Conservation (phyloP, 2,888 invertebrate species). For the Peribatodes rhomboidaria region DNA sequence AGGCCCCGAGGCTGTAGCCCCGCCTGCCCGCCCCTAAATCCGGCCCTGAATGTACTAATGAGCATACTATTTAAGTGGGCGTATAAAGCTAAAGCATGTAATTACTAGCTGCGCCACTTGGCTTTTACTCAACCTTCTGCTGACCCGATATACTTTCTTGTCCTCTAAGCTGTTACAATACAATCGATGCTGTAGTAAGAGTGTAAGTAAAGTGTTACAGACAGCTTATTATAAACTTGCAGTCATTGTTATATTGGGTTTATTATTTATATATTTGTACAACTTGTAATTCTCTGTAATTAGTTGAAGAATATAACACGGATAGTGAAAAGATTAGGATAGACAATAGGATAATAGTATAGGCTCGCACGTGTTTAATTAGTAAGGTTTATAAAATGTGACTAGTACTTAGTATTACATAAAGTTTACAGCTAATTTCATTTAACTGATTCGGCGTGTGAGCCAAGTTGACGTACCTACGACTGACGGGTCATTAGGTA, state of each 20-base stretch:
- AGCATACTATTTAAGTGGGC: background rate
- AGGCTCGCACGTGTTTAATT: background rate
- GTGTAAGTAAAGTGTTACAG: no score
- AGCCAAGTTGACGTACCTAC: background rate
- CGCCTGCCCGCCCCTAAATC: no score
- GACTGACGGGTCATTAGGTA: background rate
- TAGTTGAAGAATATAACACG: background rate
- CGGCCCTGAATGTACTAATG: no score
- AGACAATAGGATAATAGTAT: no score
- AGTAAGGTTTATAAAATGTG: background rate
- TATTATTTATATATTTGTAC: no score
- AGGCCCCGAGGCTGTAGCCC: no score
- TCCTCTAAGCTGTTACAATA: background rate
- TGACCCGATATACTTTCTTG: conserved; percentile 2
- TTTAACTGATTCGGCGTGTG: background rate
- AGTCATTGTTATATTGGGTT: background rate
- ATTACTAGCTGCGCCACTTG: background rate
- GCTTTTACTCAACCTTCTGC: background rate
- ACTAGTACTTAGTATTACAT: background rate
- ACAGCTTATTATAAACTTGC: background rate
- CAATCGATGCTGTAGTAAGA: background rate
- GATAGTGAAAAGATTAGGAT: background rate
- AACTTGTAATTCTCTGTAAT: background rate
- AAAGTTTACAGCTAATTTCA: background rate
- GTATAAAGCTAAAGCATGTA: background rate